These are phyloP conservation scores for Hydrotaea cyrtoneurina DNA, from an alignment of 2,888 invertebrate species.

Conservation along the genomic window DNA sequence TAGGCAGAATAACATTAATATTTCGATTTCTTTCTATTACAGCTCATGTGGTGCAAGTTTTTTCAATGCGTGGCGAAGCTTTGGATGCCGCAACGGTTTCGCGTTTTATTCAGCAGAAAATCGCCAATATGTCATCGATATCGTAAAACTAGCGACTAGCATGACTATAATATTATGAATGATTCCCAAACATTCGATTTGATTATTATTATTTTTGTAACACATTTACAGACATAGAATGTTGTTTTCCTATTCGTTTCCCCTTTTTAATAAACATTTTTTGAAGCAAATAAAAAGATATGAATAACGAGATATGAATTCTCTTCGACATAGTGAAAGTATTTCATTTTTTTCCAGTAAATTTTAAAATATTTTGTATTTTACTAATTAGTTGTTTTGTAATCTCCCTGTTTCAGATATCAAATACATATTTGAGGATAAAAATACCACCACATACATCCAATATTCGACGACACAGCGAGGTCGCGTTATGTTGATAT, in stretches of 20 bases:
- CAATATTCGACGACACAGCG: slow-evolving; percentile 80
- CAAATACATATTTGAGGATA: slow-evolving; percentile 76
- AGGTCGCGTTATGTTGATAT: slow-evolving; percentile 80
- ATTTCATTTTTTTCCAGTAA: not conserved
- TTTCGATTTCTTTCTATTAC: slow-evolving; percentile 56
- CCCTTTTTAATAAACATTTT: not conserved
- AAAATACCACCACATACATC: slow-evolving; percentile 75
- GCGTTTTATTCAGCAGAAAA: slow-evolving; percentile 75
- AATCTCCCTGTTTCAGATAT: slow-evolving; percentile 70
- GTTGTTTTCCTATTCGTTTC: not conserved
- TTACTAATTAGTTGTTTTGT: slow-evolving; percentile 1
- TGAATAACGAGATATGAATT: not conserved
- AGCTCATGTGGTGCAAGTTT: slow-evolving; percentile 80
- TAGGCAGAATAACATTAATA: not conserved
- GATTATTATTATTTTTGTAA: not conserved
- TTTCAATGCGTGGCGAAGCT: slow-evolving; percentile 75
- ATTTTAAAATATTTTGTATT: not conserved
- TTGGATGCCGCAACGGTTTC: slow-evolving; percentile 73
- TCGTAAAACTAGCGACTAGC: slow-evolving; percentile 38
- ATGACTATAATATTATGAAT: slow-evolving; percentile 30
- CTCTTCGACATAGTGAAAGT: not conserved
- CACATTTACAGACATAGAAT: too few relatives aligned
- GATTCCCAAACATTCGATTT: not conserved
- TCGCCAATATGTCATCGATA: slow-evolving; percentile 70
- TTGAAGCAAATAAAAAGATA: not conserved